Conservation (phyloP, 2,797 vertebrate species). For the Oreochromis grahami region DNA sequence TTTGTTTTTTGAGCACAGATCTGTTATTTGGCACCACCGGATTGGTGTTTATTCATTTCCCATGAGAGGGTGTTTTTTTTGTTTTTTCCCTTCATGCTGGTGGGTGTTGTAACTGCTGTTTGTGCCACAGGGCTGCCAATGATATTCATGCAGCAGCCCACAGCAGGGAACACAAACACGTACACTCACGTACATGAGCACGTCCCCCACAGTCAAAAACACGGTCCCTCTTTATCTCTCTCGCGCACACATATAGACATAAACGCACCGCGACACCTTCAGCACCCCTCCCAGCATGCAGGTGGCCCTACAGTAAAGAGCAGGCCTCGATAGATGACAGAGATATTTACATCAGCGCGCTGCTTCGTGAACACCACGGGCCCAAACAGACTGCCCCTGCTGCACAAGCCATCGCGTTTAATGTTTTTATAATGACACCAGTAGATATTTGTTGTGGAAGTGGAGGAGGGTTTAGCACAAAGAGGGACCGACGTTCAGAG, state of each 20-base stretch:
- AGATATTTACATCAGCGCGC: conserved; percentile 44
- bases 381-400: conserved; percentile 4
- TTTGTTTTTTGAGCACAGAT: not conserved
- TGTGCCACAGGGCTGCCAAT: conserved; percentile 21
- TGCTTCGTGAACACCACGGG: not conserved
- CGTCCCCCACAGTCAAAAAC: not conserved
- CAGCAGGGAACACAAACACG: not conserved
- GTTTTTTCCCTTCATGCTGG: not conserved
- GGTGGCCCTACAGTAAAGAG: conserved; percentile 22
- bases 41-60: conserved; percentile 1
- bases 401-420: conserved; percentile 1
- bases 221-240: not conserved
- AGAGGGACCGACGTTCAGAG: not conserved
- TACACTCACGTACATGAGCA: not conserved
- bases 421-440: conserved; percentile 25
- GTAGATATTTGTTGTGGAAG: not conserved
- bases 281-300: conserved; percentile 37
- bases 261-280: conserved; percentile 16
- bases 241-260: not conserved
- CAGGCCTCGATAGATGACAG: conserved; percentile 35
- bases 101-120: conserved; percentile 44
- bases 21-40: not conserved
- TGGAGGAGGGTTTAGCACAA: not conserved
- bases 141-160: conserved; percentile 30
- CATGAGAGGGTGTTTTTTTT: conserved; percentile 11